phyloP scores from a whole-genome alignment of 1,140 invertebrate genomes.

The Pectinophora gossypiella region DNA sequence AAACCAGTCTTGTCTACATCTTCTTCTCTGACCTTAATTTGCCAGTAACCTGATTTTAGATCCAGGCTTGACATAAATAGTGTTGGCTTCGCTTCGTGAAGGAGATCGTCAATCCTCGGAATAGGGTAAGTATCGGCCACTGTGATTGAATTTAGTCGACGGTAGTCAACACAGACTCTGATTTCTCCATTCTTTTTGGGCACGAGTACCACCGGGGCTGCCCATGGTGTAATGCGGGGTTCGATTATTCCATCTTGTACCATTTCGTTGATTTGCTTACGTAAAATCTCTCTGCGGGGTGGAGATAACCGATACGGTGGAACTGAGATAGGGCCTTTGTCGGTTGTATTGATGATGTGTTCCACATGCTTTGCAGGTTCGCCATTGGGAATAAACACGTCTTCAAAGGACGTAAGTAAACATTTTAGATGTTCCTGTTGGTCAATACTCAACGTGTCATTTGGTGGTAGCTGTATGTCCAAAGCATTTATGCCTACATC shows the following conservation, averaged over 20 bases:
- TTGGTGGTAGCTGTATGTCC: too few species aligned
- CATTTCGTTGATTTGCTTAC: constrained; percentile 29
- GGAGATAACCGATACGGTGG: constrained; percentile 35
- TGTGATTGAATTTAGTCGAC: constrained; percentile 49
- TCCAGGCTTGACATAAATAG: constrained; percentile 66
- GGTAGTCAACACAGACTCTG: constrained; percentile 46
- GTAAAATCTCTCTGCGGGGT: constrained; percentile 15
- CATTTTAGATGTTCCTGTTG: too few species aligned
- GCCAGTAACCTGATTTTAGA: constrained; percentile 59
- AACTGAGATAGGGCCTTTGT: constrained; percentile 33
- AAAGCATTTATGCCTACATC: too few species aligned
- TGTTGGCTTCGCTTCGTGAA: constrained; percentile 45
- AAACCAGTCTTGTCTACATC: constrained; percentile 69
- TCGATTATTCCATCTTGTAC: constrained; percentile 47
- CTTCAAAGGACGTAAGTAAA: too few species aligned
- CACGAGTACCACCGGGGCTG: constrained; percentile 66
- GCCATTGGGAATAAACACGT: too few species aligned
- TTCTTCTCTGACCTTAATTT: constrained; percentile 34
- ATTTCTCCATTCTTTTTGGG: constrained; percentile 49
- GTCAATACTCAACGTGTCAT: too few species aligned
- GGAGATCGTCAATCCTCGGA: constrained; percentile 66
- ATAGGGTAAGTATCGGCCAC: constrained; percentile 62
- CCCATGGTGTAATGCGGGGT: constrained; percentile 60
- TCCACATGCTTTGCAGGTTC: constrained; percentile 1
- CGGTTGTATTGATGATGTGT: constrained; percentile 29